Base-by-base conservation (phyloP, 1,140 invertebrate genomes). In the Rhyacophila brunnea region DNA sequence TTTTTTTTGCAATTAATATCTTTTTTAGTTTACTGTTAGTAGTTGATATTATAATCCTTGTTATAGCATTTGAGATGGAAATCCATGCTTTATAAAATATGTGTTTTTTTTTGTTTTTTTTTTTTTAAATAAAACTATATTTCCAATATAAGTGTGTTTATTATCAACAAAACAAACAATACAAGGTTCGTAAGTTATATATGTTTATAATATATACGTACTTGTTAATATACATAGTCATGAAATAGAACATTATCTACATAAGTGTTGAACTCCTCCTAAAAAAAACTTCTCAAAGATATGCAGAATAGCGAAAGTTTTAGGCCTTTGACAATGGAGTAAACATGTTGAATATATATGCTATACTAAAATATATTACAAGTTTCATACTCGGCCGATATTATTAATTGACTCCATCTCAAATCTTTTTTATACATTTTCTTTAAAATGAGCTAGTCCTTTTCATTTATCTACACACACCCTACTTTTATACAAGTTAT, bases 81-180 rank as follows among this genome's bases (percentile, higher is more conserved):
- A n/a, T n/a, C n/a, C n/a, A n/a, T n/a, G n/a, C n/a, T n/a, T n/a
- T n/a, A n/a, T n/a, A n/a, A n/a, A n/a, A n/a, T n/a, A n/a, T n/a
- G n/a, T n/a, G n/a, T n/a, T n/a, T n/a, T n/a, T n/a, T n/a, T n/a
- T n/a, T n/a, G n/a, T n/a, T n/a, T n/a, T n/a, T n/a, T n/a, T n/a
- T n/a, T n/a, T n/a, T n/a, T n/a, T n/a, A 28, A 40, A 40, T 40
- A n/a, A 40, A 40, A 13, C 11, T 40, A 54, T 43, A 14, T 6
- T 9, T 52, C 57, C 62, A 64, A 64, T 64, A 64, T 55, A 64
- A 64, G 57, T 64, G 57, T 64, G 52, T 64, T 64, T 64, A 60
- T 64, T 64, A 52, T 64, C 57, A 64, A 64, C 62, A 64, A 64
- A 64, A 60, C 61, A 64, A 64, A 64, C 53, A 56, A 60, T 64